Evolutionary conservation across 92 coral and sea anemone species (phyloP).

Genomic region (Parazoanthus swiftii): DNA sequence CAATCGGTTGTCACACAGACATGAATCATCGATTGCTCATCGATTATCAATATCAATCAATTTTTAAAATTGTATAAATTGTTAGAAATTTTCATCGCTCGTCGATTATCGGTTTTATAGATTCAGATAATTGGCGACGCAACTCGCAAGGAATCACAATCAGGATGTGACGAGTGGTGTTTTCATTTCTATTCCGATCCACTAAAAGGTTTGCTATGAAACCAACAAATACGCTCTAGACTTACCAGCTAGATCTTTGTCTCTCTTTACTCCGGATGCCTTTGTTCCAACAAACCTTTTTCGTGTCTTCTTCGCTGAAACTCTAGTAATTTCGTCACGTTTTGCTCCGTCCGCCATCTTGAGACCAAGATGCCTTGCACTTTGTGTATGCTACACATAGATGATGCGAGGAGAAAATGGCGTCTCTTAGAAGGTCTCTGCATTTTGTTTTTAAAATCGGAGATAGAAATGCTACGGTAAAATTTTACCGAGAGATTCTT

Average conservation of each 20-base stretch:
- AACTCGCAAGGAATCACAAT: no score
- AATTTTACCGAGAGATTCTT: slow-evolving; percentile 86
- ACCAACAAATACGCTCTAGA: background rate
- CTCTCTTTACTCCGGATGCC: slow-evolving; percentile 52
- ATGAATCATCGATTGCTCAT: no score
- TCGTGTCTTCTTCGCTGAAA: slow-evolving; percentile 79
- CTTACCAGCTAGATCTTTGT: slow-evolving; percentile 54
- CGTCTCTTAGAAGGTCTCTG: slow-evolving; percentile 60
- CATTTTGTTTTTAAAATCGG: slow-evolving; percentile 96
- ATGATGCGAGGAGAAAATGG: slow-evolving; percentile 5
- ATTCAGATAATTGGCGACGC: no score
- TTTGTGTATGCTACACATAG: slow-evolving; percentile 22
- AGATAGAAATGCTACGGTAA: slow-evolving; percentile 82
- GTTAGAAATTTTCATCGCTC: no score
- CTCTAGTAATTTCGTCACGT: background rate
- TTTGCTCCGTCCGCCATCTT: slow-evolving; percentile 64
- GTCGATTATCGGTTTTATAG: no score
- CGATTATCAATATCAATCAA: no score
- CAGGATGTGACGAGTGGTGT: no score
- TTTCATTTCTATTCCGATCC: no score
- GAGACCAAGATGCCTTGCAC: background rate
- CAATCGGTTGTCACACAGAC: no score
- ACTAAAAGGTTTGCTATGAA: no score
- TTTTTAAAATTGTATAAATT: no score
- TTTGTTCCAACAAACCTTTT: slow-evolving; percentile 84